phyloP scores from a whole-genome alignment of 2,797 vertebrate species.

The Pogonophryne albipinna region DNA sequence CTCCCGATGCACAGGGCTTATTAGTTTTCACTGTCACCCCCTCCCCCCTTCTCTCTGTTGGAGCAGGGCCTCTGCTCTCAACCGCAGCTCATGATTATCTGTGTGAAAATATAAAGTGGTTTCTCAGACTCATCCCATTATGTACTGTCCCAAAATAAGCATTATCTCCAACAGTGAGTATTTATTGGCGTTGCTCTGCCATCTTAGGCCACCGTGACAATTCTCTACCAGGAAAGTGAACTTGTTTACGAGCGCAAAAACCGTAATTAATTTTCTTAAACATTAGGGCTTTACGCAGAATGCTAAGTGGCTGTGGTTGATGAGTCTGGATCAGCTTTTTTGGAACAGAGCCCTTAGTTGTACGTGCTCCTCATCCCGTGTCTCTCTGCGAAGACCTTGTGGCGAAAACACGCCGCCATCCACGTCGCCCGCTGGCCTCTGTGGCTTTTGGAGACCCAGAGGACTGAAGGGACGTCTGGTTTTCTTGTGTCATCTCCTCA shows the following conservation, averaged over 20 bases:
- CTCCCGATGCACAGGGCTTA: conserved; percentile 61
- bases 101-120: conserved; percentile 62
- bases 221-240: conserved; percentile 39
- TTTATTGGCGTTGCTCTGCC: conserved; percentile 54
- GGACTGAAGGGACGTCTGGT: conserved; percentile 16
- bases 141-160: conserved; percentile 64
- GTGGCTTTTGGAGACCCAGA: conserved; percentile 13
- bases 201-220: conserved; percentile 31
- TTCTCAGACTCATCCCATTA: conserved; percentile 73
- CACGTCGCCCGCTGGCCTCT: conserved; percentile 23
- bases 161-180: conserved; percentile 62
- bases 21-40: conserved; percentile 71
- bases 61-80: conserved; percentile 59
- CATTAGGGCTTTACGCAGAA: conserved; percentile 55
- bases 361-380: conserved; percentile 29
- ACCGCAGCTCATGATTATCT: conserved; percentile 67
- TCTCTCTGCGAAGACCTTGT: conserved; percentile 33
- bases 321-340: conserved; percentile 38
- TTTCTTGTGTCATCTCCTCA: neutral
- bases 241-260: conserved; percentile 66
- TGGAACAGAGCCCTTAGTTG: conserved; percentile 44
- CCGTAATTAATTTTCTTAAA: conserved; percentile 59
- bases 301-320: conserved; percentile 59
- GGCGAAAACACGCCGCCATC: conserved; percentile 4
- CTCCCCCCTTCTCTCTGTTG: conserved; percentile 37